Evolutionary conservation across 1,140 invertebrate species (phyloP).

Genomic region (Diachasmimorpha longicaudata): DNA sequence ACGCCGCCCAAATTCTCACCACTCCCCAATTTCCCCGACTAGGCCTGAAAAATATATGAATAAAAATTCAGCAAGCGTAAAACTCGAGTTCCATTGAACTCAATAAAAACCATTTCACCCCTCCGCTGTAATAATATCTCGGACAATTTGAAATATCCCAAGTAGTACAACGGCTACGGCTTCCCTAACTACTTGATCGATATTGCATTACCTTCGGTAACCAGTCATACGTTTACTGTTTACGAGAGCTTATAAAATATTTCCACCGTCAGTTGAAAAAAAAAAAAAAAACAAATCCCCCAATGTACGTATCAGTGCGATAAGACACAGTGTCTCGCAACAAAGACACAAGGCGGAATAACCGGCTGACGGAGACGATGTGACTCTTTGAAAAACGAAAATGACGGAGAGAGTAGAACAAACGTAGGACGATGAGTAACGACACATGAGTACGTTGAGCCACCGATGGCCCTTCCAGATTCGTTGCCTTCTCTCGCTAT

Average conservation of each 20-base stretch:
- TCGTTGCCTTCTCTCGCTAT: slow-evolving; percentile 1
- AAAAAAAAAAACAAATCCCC: background rate
- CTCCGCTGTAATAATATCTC: too few species aligned
- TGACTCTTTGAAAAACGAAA: background rate
- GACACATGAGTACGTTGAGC: slow-evolving; percentile 8
- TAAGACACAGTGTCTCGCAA: background rate
- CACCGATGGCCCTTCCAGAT: slow-evolving; percentile 25
- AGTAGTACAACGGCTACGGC: slow-evolving; percentile 35
- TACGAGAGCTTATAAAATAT: background rate
- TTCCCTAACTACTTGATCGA: slow-evolving; percentile 50
- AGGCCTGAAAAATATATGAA: too few species aligned
- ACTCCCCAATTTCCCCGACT: too few species aligned
- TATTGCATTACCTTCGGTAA: slow-evolving; percentile 35
- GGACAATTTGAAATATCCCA: background rate
- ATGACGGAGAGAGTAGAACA: slow-evolving; percentile 7
- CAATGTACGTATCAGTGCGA: background rate
- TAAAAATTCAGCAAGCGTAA: too few species aligned
- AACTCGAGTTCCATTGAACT: too few species aligned
- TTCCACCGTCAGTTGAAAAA: background rate
- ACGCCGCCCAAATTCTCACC: too few species aligned
- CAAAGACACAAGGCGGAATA: background rate
- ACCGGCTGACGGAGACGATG: background rate
- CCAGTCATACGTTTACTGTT: background rate
- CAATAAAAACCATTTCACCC: too few species aligned
- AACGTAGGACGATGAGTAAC: slow-evolving; percentile 15